Evolutionary conservation across 2,888 invertebrate species (phyloP).

Genomic region (Drepanosiphum platanoidis): DNA sequence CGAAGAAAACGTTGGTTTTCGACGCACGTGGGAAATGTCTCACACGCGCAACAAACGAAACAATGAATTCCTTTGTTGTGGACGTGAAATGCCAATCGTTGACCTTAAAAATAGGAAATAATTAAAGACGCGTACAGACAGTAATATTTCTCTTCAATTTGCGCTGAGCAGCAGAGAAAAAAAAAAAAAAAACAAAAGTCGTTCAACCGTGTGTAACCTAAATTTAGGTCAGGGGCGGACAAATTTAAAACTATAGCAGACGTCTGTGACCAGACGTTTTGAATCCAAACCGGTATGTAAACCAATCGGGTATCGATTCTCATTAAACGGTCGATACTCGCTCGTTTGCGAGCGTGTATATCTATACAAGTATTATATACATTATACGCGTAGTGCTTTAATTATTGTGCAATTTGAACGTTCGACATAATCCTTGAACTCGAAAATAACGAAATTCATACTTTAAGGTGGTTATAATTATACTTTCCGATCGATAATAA

Average conservation of each 20-base stretch:
- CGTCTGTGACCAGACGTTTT: slow-evolving; percentile 47
- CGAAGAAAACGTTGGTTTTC: background rate
- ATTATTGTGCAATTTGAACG: slow-evolving; percentile 43
- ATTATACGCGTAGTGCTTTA: background rate
- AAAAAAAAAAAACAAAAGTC: slow-evolving; percentile 47
- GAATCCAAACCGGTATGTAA: slow-evolving; percentile 47
- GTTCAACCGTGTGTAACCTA: slow-evolving; percentile 44
- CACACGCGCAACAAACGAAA: background rate
- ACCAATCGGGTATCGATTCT: slow-evolving; percentile 37
- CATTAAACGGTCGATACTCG: slow-evolving; percentile 48
- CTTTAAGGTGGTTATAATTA: background rate
- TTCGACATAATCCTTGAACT: slow-evolving; percentile 35
- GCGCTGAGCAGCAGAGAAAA: background rate
- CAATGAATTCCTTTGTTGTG: slow-evolving; percentile 26
- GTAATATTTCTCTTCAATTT: slow-evolving; percentile 25
- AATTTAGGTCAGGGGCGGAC: slow-evolving; percentile 52
- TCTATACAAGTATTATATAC: background rate
- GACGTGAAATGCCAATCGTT: slow-evolving; percentile 20
- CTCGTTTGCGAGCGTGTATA: background rate
- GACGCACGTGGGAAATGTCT: background rate
- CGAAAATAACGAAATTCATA: slow-evolving; percentile 1
- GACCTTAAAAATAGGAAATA: slow-evolving; percentile 39
- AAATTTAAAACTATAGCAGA: slow-evolving; percentile 39
- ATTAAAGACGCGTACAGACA: slow-evolving; percentile 11
- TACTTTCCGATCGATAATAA: background rate